Evolutionary conservation across 2,113 vertebrate species (phyloP).

Genomic region (Prionailurus viverrinus): DNA sequence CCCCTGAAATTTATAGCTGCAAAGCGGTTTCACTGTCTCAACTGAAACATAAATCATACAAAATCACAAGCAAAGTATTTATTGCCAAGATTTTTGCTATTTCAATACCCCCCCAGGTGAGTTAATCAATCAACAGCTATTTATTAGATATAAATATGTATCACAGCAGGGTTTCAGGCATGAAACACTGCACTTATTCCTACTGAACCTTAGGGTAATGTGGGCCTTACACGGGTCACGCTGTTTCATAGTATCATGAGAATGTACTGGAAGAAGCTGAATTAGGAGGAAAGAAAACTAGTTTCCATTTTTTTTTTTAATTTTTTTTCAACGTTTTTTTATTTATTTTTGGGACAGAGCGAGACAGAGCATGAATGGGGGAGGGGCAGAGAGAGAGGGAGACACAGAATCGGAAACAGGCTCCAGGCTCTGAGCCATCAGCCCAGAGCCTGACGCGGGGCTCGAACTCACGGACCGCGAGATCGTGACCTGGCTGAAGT

Average conservation of each 20-base stretch:
- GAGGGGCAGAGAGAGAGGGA: no score
- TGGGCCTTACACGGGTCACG: rapidly evolving
- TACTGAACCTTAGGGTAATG: rapidly evolving
- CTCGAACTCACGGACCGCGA: no score
- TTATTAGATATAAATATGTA: neutral
- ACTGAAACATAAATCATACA: neutral
- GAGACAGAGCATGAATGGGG: no score
- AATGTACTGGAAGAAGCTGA: neutral
- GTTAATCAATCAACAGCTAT: neutral
- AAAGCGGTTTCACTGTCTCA: neutral
- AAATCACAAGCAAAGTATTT: neutral
- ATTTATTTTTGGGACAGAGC: no score
- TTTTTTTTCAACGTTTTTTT: no score
- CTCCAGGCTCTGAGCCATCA: no score
- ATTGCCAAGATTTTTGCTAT: neutral
- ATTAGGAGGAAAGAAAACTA: constrained; percentile 9
- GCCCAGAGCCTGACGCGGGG: no score
- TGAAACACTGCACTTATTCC: no score
- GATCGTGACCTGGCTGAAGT: no score
- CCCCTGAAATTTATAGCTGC: neutral
- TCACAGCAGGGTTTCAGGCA: neutral
- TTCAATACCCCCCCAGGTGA: neutral
- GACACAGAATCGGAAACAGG: no score
- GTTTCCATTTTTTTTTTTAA: neutral
- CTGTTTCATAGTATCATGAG: neutral